Conservation (phyloP, 2,113 vertebrate genomes). For the Glaucidium brasilianum region DNA sequence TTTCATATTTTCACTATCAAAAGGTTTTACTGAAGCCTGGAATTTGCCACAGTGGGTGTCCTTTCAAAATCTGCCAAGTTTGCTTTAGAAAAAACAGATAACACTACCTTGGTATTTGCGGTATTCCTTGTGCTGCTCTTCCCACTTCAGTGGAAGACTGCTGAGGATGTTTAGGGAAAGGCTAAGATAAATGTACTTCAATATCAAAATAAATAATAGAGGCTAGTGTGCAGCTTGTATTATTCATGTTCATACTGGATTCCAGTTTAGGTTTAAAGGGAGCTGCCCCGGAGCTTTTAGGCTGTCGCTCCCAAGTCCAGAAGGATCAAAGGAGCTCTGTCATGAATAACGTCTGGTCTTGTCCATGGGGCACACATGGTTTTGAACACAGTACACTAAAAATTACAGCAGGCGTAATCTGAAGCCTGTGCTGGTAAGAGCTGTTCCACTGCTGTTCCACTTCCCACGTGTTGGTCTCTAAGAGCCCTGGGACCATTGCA, state of each 20-base stretch:
- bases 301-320: neutral
- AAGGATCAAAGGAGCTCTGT: neutral
- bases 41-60: slow-evolving; percentile 43
- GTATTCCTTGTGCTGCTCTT: slow-evolving; percentile 50
- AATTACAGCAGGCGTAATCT: neutral
- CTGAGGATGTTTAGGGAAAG: slow-evolving; percentile 61
- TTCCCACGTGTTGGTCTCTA: neutral
- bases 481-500: neutral
- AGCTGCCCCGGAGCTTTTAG: neutral
- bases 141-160: slow-evolving; percentile 28
- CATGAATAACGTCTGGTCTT: neutral
- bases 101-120: slow-evolving; percentile 45
- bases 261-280: neutral
- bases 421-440: neutral
- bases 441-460: neutral
- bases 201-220: slow-evolving; percentile 53
- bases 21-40: slow-evolving; percentile 30
- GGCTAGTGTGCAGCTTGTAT: neutral
- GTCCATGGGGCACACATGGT: neutral
- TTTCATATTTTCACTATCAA: slow-evolving; percentile 45
- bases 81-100: slow-evolving; percentile 47
- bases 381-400: neutral
- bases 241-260: slow-evolving; percentile 15
- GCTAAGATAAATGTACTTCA: slow-evolving; percentile 59
- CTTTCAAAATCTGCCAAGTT: slow-evolving; percentile 55